Conservation (phyloP, 2,113 vertebrate species). For the Panurus biarmicus region DNA sequence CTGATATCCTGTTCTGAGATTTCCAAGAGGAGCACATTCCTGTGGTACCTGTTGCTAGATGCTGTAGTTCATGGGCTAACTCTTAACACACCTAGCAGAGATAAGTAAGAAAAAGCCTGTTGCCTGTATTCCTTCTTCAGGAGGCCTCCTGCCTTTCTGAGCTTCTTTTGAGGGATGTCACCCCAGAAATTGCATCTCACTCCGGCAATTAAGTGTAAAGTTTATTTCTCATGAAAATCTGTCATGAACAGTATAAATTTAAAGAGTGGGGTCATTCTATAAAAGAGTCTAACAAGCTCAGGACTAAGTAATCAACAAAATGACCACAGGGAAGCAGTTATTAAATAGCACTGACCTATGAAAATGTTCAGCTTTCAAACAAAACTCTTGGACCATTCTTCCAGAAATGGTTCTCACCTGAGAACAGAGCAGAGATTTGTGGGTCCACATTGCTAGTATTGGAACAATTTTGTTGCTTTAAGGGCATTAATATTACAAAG, state of each 20-base stretch:
- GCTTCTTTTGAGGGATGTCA: neutral
- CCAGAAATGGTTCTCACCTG: neutral
- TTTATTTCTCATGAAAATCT: neutral
- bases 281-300: neutral
- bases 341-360: neutral
- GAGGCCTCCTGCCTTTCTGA: neutral
- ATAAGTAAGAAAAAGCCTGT: neutral
- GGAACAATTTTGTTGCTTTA: neutral
- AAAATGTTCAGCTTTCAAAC: neutral
- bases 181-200: neutral
- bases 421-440: neutral
- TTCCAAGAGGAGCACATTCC: neutral
- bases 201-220: neutral
- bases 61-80: neutral
- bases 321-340: neutral
- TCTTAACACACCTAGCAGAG: neutral
- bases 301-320: neutral
- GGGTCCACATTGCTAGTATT: neutral
- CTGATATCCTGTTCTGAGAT: neutral
- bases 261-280: neutral
- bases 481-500: neutral
- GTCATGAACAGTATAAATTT: neutral
- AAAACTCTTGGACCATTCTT: neutral
- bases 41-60: neutral
- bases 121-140: neutral